Evolutionary conservation across 2,888 invertebrate species (phyloP).

Genomic region (Bombyx huttoni): DNA sequence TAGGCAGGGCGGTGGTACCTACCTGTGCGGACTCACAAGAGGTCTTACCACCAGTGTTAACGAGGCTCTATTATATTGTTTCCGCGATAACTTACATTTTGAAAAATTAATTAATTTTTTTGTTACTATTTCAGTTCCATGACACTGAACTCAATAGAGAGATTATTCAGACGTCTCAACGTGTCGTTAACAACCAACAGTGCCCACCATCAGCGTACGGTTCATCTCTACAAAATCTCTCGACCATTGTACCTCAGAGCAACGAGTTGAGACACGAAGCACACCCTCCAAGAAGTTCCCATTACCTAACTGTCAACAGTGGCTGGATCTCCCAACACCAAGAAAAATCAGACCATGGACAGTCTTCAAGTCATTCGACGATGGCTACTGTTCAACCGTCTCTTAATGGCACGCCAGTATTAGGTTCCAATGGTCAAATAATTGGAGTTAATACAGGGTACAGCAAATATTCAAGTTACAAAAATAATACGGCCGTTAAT

Average conservation of each 20-base stretch:
- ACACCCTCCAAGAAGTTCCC: conserved; percentile 51
- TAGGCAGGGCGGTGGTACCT: too few species aligned
- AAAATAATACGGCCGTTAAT: conserved; percentile 25
- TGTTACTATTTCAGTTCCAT: conserved; percentile 38
- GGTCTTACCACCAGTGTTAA: too few species aligned
- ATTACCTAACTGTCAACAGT: conserved; percentile 61
- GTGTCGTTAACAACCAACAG: conserved; percentile 26
- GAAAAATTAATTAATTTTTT: conserved; percentile 1
- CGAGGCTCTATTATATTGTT: too few species aligned
- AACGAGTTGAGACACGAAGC: conserved; percentile 44
- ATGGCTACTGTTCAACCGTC: conserved; percentile 22
- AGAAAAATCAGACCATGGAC: conserved; percentile 35
- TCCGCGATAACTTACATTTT: too few species aligned
- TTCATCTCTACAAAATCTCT: conserved; percentile 28
- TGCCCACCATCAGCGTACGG: conserved; percentile 16
- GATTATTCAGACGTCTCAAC: conserved; percentile 26
- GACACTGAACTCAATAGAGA: conserved; percentile 42
- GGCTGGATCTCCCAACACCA: conserved; percentile 62
- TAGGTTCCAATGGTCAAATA: conserved; percentile 74
- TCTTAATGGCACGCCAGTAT: conserved; percentile 48
- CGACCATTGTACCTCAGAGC: conserved; percentile 29
- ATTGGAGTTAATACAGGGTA: conserved; percentile 70
- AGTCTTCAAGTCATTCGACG: conserved; percentile 26
- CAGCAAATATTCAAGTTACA: conserved; percentile 36
- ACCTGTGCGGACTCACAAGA: too few species aligned